phyloP scores from a whole-genome alignment of 2,113 vertebrate genomes.

The Rhipidura dahli region DNA sequence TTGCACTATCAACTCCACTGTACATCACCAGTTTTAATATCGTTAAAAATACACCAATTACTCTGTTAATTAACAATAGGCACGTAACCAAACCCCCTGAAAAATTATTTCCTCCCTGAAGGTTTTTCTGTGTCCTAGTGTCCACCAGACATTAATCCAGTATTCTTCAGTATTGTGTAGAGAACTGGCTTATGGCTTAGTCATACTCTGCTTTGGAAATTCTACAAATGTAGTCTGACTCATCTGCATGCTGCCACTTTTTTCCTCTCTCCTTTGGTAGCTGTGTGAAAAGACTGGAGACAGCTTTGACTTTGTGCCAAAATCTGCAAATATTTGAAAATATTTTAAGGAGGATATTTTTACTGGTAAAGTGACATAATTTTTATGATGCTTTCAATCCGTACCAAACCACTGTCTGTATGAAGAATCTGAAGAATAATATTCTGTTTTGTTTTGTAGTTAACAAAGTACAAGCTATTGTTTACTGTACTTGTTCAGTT shows the following conservation, averaged over 20 bases:
- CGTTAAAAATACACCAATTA: not conserved
- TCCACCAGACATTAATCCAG: not conserved
- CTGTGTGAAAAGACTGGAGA: not conserved
- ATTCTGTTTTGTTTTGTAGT: conserved; percentile 70
- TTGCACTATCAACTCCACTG: not conserved
- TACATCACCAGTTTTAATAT: not conserved
- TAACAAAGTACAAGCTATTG: conserved; percentile 77
- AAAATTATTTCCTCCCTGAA: not conserved
- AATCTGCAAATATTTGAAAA: not conserved
- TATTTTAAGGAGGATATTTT: not conserved
- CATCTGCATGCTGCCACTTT: not conserved
- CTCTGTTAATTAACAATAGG: not conserved
- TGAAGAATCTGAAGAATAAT: not conserved
- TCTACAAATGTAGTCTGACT: not conserved
- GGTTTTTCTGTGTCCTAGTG: not conserved
- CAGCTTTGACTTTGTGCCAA: not conserved
- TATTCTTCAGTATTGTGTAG: not conserved
- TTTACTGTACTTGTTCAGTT: conserved; percentile 87
- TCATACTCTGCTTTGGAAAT: not conserved
- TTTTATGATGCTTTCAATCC: not conserved
- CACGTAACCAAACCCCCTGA: not conserved
- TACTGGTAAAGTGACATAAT: not conserved
- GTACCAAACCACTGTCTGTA: not conserved
- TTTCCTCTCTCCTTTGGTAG: not conserved
- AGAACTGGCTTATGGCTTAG: not conserved